Evolutionary conservation across 2,113 vertebrate genomes (phyloP).

Genomic region (Tachysurus fulvidraco): DNA sequence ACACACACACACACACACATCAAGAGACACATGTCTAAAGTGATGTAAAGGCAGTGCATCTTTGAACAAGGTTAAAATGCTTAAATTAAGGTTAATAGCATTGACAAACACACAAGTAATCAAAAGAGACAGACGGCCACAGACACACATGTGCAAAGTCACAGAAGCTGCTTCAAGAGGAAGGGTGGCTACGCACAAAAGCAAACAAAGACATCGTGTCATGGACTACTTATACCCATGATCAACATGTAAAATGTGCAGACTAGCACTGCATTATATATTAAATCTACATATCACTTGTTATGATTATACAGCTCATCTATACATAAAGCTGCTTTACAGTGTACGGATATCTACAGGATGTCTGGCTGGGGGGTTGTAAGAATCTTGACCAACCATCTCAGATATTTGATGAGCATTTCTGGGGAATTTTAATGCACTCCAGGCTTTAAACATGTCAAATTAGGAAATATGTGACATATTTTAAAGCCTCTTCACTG

Average conservation of each 20-base stretch:
- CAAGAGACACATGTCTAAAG: background rate
- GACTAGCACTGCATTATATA: background rate
- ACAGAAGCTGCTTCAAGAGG: background rate
- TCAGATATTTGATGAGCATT: background rate
- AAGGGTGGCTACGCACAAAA: background rate
- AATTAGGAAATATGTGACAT: background rate
- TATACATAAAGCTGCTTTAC: background rate
- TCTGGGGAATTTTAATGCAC: background rate
- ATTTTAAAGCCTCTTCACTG: background rate
- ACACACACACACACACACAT: background rate
- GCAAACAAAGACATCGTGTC: conserved; percentile 11
- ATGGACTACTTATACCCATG: conserved; percentile 34
- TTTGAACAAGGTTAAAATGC: conserved; percentile 3
- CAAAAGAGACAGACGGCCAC: background rate
- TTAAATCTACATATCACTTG: background rate
- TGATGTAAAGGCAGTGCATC: background rate
- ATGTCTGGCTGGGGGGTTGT: background rate
- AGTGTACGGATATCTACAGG: background rate
- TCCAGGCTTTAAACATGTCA: background rate
- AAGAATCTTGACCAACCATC: background rate
- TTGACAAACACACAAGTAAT: background rate
- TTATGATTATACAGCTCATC: background rate
- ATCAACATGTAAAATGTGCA: conserved; percentile 2
- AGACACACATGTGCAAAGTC: background rate
- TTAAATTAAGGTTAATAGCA: conserved; percentile 18